These are phyloP conservation scores for Babylonia areolata DNA, from an alignment of 1,140 invertebrate species.

Conservation along the genomic window DNA sequence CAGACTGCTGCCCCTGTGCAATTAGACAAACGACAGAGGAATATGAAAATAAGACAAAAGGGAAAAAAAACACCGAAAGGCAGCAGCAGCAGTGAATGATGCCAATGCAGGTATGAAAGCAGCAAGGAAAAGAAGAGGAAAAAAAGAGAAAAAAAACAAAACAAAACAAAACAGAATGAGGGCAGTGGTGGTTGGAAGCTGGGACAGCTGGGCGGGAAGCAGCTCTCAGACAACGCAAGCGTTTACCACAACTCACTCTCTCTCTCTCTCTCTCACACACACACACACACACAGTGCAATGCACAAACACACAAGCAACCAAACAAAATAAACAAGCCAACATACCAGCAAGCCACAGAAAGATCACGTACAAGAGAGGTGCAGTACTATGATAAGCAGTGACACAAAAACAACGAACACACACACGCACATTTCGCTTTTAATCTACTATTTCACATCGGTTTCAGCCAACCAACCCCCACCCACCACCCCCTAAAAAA, in stretches of 20 bases:
- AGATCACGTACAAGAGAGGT: background rate
- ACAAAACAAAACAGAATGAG: no score
- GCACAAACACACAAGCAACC: background rate
- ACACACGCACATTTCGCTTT: no score
- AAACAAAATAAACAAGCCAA: background rate
- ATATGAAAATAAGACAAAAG: no score
- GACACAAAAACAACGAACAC: background rate
- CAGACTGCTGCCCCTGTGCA: no score
- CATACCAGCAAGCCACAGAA: background rate
- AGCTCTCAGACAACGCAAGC: constrained; percentile 42
- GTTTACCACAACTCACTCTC: background rate
- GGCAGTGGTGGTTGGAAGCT: background rate
- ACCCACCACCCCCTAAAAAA: no score
- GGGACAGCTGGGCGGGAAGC: constrained; percentile 34
- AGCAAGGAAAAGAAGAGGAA: background rate
- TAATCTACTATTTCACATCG: no score
- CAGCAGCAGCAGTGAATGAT: no score
- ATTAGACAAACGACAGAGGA: no score
- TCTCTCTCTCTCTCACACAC: background rate
- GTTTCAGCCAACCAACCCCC: no score
- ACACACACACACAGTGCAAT: background rate
- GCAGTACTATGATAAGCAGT: background rate
- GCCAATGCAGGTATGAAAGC: no score
- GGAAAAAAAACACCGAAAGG: no score
- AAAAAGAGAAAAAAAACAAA: no score